phyloP scores from a whole-genome alignment of 2,888 invertebrate species.

The Herminia tarsipennalis region DNA sequence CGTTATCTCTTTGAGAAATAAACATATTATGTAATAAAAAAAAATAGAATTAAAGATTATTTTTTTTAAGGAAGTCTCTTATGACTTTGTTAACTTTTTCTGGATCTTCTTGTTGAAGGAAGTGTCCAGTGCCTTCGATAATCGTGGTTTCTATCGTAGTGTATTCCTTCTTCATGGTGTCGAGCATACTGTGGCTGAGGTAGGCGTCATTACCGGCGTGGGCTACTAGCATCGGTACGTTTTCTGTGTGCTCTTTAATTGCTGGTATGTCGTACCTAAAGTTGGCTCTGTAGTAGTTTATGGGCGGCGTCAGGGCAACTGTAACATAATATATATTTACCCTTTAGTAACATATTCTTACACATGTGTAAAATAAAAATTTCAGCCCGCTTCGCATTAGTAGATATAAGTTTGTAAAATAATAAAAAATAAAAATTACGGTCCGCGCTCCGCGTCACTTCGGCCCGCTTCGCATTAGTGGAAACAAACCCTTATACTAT shows the following conservation, averaged over 20 bases:
- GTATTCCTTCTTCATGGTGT: slow-evolving; percentile 69
- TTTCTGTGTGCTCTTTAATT: slow-evolving; percentile 54
- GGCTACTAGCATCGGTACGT: slow-evolving; percentile 74
- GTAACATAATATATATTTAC: slow-evolving; percentile 42
- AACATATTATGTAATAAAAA: background rate
- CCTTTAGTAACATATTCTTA: too few relatives aligned
- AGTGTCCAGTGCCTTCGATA: slow-evolving; percentile 79
- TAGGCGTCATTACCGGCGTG: slow-evolving; percentile 77
- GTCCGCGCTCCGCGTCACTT: too few relatives aligned
- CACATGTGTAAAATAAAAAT: too few relatives aligned
- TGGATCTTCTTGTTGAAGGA: slow-evolving; percentile 85
- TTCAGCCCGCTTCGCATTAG: too few relatives aligned
- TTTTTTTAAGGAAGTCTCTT: slow-evolving; percentile 72
- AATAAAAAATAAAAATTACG: too few relatives aligned
- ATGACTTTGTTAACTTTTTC: slow-evolving; percentile 80
- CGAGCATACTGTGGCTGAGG: slow-evolving; percentile 55
- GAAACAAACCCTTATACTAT: too few relatives aligned
- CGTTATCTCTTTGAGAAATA: too few relatives aligned
- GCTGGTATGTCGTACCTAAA: slow-evolving; percentile 53
- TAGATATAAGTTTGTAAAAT: too few relatives aligned
- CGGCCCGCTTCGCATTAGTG: too few relatives aligned
- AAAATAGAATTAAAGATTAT: slow-evolving; percentile 51
- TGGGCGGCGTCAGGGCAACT: slow-evolving; percentile 82
- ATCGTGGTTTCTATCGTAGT: slow-evolving; percentile 70
- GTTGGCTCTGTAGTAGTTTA: slow-evolving; percentile 86